A percentile compares a stretch with the other conserved stretches of the same genome.
phyloP scores from a whole-genome alignment of 2,797 vertebrate species.

The Naso thynnoides region DNA sequence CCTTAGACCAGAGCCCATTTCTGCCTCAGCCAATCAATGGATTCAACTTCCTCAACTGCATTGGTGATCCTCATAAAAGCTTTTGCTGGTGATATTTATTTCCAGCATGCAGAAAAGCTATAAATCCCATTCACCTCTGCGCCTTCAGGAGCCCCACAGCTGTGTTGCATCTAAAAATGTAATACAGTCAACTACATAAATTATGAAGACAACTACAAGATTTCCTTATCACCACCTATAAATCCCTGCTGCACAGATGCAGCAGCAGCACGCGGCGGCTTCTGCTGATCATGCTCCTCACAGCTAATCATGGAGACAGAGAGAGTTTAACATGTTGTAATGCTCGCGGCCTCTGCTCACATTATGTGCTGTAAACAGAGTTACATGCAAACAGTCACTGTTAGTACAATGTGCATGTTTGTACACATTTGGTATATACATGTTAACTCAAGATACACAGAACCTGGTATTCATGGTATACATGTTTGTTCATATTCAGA shows the following conservation, averaged over 20 bases:
- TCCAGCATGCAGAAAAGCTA: conserved; percentile 52
- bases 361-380: neutral
- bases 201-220: conserved; percentile 76
- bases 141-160: conserved; percentile 48
- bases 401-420: neutral
- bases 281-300: conserved; percentile 70
- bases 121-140: conserved; percentile 66
- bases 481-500: neutral
- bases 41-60: conserved; percentile 39
- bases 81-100: conserved; percentile 68
- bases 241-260: conserved; percentile 69
- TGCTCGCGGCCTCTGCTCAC: neutral
- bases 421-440: neutral
- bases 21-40: conserved; percentile 60
- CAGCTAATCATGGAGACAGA: conserved; percentile 64
- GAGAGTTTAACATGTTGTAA: conserved; percentile 44
- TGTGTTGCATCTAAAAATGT: conserved; percentile 62
- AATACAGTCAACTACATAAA: conserved; percentile 76
- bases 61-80: conserved; percentile 43
- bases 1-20: conserved; percentile 50
- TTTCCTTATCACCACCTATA: conserved; percentile 80
- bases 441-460: too few relatives aligned
- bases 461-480: neutral
- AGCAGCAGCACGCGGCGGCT: conserved; percentile 35
- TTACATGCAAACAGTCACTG: neutral